Percentiles rank a stretch among this genome's conserved stretches.
Evolutionary conservation across 2,113 vertebrate species (phyloP).

Genomic region (Salvator merianae): DNA sequence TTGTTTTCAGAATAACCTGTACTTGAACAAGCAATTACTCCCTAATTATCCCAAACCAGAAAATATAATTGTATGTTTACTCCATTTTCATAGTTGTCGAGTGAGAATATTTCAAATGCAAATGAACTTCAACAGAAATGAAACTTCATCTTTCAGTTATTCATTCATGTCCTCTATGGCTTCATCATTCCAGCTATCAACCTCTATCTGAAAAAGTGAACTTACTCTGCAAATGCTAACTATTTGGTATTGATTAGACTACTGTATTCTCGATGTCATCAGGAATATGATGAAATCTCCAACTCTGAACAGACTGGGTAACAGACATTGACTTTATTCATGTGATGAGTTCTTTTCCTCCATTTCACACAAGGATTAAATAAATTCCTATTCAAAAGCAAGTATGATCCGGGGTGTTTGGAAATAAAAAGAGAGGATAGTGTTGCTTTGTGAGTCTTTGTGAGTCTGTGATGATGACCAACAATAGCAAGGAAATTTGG

Average conservation of each 20-base stretch:
- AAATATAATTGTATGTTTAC: not conserved
- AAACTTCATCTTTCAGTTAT: not conserved
- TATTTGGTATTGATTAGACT: not conserved
- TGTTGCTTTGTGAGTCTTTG: not conserved
- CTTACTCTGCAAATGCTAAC: not conserved
- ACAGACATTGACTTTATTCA: not conserved
- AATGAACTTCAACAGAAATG: not conserved
- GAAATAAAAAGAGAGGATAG: not conserved
- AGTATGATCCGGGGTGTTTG: not conserved
- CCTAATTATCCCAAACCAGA: not conserved
- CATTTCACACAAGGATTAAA: not conserved
- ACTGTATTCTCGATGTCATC: not conserved
- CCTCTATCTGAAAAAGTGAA: not conserved
- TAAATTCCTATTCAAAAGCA: not conserved
- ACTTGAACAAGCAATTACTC: not conserved
- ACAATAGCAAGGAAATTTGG: no score
- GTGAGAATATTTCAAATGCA: not conserved
- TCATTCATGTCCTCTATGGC: not conserved
- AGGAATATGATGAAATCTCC: not conserved
- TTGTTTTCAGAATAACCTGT: not conserved
- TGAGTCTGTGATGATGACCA: not conserved
- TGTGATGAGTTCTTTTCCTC: not conserved
- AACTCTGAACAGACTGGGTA: not conserved
- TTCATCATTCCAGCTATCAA: not conserved
- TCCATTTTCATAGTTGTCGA: not conserved